Conservation (phyloP, 2,113 vertebrate species). For the Geococcyx californianus region DNA sequence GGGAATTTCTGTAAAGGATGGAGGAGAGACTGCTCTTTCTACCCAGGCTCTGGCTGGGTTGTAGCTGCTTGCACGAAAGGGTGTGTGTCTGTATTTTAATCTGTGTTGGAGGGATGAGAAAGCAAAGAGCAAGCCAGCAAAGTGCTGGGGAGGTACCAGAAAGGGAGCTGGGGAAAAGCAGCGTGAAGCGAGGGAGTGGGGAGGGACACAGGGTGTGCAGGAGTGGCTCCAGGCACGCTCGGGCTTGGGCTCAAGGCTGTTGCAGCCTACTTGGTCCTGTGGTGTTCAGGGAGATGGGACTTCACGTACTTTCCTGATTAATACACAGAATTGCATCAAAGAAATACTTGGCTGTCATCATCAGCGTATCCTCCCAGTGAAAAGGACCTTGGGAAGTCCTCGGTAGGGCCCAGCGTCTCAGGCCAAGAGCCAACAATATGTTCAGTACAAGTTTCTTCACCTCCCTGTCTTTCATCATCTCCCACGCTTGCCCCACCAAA, state of each 20-base stretch:
- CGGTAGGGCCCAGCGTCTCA: background rate
- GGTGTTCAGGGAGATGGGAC: background rate
- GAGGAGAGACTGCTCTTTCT: background rate
- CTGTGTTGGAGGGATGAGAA: background rate
- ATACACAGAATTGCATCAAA: background rate
- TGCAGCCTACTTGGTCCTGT: background rate
- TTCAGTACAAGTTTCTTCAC: slow-evolving; percentile 11
- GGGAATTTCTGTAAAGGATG: background rate
- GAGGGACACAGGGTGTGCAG: background rate
- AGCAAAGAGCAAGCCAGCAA: background rate
- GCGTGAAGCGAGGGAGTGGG: fast-evolving
- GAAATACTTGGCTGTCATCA: slow-evolving; percentile 53
- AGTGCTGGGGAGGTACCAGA: background rate
- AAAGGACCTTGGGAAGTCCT: background rate
- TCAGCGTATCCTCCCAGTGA: background rate
- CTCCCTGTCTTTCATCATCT: background rate
- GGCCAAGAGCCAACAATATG: background rate
- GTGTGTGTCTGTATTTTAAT: fast-evolving
- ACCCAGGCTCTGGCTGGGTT: background rate
- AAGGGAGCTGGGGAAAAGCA: background rate
- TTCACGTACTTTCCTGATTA: background rate
- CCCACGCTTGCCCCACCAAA: background rate
- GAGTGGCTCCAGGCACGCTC: slow-evolving; percentile 2
- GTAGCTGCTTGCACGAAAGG: background rate
- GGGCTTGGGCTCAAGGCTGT: background rate